phyloP scores from a whole-genome alignment of 92 coral and sea anemone genomes.

The Plumapathes pennacea region DNA sequence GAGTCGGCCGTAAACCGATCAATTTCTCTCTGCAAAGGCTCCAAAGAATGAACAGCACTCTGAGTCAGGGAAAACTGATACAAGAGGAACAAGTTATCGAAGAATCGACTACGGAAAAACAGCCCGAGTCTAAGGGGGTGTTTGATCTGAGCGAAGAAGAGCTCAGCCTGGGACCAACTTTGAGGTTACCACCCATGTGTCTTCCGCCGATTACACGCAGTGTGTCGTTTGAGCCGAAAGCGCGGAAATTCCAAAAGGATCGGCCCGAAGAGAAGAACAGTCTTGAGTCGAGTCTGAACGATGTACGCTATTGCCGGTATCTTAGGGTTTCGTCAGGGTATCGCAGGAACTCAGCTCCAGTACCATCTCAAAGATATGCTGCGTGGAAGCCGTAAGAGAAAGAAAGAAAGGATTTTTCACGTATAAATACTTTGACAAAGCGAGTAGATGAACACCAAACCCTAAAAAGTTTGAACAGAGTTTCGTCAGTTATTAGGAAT shows the following conservation, averaged over 20 bases:
- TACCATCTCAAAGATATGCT: no score
- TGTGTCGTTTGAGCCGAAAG: constrained; percentile 42
- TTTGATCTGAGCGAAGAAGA: constrained; percentile 70
- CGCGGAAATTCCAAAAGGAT: constrained; percentile 40
- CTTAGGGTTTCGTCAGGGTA: no score
- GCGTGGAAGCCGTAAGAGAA: no score
- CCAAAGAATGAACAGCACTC: constrained; percentile 63
- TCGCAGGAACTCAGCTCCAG: no score
- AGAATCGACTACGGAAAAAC: constrained; percentile 5
- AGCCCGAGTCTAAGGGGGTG: constrained; percentile 5
- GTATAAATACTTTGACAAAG: no score
- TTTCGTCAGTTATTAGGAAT: no score
- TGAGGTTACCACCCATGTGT: constrained; percentile 39
- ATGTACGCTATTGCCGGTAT: constrained; percentile 69
- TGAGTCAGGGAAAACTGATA: constrained; percentile 23
- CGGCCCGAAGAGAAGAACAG: constrained; percentile 20
- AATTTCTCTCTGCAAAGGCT: constrained; percentile 67
- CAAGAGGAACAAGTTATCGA: constrained; percentile 39
- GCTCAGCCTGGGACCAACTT: constrained; percentile 54
- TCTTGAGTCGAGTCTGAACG: constrained; percentile 21
- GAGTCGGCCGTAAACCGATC: constrained; percentile 65
- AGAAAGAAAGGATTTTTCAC: no score
- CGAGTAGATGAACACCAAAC: no score
- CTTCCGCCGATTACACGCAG: constrained; percentile 68
- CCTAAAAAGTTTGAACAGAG: no score